Evolutionary conservation across 2,113 vertebrate species (phyloP), one percentile per base, ranked within the genome.

Genomic region (Carettochelys insculpta): DNA sequence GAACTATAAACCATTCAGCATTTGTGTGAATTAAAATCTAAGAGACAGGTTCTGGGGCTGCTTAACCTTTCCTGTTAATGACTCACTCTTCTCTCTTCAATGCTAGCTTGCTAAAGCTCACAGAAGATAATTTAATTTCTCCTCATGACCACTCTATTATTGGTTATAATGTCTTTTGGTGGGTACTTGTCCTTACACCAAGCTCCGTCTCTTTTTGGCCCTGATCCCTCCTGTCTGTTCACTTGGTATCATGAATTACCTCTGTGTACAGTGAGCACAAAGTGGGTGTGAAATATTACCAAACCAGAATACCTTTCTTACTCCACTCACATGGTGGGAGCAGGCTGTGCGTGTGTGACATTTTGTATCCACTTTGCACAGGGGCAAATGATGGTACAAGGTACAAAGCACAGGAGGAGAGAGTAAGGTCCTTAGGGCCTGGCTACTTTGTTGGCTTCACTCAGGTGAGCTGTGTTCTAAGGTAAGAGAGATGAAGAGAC

Each of bases 11-110:
- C 48, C 5, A 45, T n/a, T 77, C 4, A 10, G 75, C 29, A 17
- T 83, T 88, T 52, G 45, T 80, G 38, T 90, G 87, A 34, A 77
- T 94, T 92, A 88, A 91, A 90, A 82, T 43, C 52, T 5, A 85
- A 71, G 80, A 86, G 47, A 31, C 5, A 58, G 25, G 50, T 86
- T 82, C 22, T 25, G 4, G n/a, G 10, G 19, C 17, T 54, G 31
- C 47, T 92, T 47, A 83, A 86, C 16, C 8, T 77, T 84, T 27
- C 34, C 65, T 48, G 82, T 68, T 85, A 50, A 45, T 79, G 1
- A 90, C 45, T 92, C 83, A 29, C 2, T 3, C 12, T 78, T 78
- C 71, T 85, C 54, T 88, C 86, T 91, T 54, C 83, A 85, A 38
- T n/a, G 43, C 12, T 0, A 77, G 11, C 51, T 91, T 91, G 19